These are phyloP conservation scores for Festucalex cinctus DNA, from an alignment of 2,113 vertebrate genomes.

Conservation along the genomic window DNA sequence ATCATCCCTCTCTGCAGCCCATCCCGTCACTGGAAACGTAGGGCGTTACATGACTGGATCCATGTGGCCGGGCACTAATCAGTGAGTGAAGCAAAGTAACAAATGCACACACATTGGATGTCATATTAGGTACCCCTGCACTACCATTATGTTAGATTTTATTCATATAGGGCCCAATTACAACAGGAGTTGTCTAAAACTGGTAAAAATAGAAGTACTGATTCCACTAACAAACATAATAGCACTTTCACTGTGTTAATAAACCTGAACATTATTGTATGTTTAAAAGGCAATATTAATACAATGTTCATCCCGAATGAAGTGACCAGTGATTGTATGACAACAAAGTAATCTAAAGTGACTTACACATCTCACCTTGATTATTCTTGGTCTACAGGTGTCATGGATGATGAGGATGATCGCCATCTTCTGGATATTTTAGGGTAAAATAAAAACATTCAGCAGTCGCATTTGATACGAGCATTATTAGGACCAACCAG, in stretches of 20 bases:
- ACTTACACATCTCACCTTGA: neutral
- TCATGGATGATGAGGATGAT: constrained; percentile 99
- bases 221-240: neutral
- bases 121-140: too few species aligned
- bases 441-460: constrained; percentile 80
- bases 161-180: neutral
- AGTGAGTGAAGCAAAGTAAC: constrained; percentile 52
- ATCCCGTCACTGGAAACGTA: constrained; percentile 43
- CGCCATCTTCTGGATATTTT: constrained; percentile 99
- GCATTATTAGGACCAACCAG: too few species aligned
- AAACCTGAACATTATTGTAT: neutral
- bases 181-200: too few species aligned
- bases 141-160: neutral
- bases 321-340: neutral
- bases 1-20: constrained; percentile 51
- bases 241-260: neutral
- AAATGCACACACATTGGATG: neutral
- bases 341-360: neutral
- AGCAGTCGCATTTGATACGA: neutral
- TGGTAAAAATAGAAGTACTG: too few species aligned
- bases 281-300: neutral
- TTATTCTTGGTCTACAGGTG: constrained; percentile 75
- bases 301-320: neutral
- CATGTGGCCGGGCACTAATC: constrained; percentile 62
- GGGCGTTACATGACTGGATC: constrained; percentile 63